Base-by-base conservation (phyloP, 2,888 invertebrate species). In the Epiperipatus broadwayi region DNA sequence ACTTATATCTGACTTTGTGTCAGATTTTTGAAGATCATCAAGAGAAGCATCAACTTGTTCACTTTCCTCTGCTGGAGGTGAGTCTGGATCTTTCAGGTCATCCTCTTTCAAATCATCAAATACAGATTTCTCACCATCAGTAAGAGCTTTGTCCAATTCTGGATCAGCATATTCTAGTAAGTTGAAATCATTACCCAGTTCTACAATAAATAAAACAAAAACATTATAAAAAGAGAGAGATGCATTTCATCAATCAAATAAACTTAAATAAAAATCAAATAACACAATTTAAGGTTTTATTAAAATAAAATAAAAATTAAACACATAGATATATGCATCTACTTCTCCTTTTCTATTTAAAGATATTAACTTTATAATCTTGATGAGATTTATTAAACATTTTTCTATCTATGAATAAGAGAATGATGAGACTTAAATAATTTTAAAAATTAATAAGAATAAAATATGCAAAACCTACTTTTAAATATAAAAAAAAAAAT, bases 151-250 rank as follows among this genome's bases (percentile, higher is more conserved):
- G 47, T 83, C 84, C 37, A 87, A 63, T 60, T 87, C 87, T 0
- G 89, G 84, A 66, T 91, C 89, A 0, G 85, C 89, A 58, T 89
- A 91, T 59, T 87, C 85, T 45, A 91, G 62, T 52, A 91, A 85
- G 58, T 91, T 89, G 61, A 91, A 91, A 64, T 87, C 87, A 43
- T 80, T 77, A 4, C 84, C 85, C 68, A 85, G 79, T 62, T 81
- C 81, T 79, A 52, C 67, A 63, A n/a, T n/a, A n/a, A n/a, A n/a
- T n/a, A 52, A 52, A 35, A 33, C 32, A 32, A 32, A 2, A n/a
- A n/a, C n/a, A n/a, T n/a, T n/a, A n/a, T n/a, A n/a, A n/a, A n/a
- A n/a, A n/a, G n/a, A n/a, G n/a, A n/a, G n/a, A n/a, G n/a, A n/a
- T n/a, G n/a, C n/a, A n/a, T n/a, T n/a, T 14, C 12, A 30, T 7